Evolutionary conservation across 2,797 vertebrate genomes (phyloP), one percentile per base, ranked within the genome.

Genomic region (Benthosema pterotum): DNA sequence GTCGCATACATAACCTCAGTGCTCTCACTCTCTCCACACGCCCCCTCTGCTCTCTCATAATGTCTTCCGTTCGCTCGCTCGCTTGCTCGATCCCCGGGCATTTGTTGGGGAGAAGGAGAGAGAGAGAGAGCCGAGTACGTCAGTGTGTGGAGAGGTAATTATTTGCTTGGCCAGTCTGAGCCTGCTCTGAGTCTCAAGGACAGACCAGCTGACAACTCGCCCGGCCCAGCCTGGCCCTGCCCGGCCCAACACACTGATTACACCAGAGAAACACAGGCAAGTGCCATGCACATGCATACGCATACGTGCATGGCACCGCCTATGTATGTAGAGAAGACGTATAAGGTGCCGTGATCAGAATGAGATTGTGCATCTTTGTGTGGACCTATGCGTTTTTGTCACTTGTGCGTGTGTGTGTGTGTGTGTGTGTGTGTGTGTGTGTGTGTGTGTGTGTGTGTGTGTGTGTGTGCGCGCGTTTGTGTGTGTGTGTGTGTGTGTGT

Each of bases 121-220:
- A n/a, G n/a, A 13, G 45, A 61, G 58, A 18, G 69, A 52, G 75
- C 64, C 52, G 42, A 17, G 57, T n/a, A 13, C 75, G 65, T 77
- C 67, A 16, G 69, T 15, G 60, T 63, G 70, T 77, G 56, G 63
- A 83, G 84, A 83, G 71, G 86, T 84, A 86, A 91, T 92, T 87
- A 89, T 90, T 89, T 89, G 88, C 86, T 87, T 80, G 84, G 82
- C 78, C 76, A 64, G 76, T 84, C 85, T 82, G 82, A 83, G 72
- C 71, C 66, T 75, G 74, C 63, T 87, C 72, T 60, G 63, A 75
- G 70, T 74, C 73, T 85, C 86, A 88, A 90, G 83, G 90, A 87
- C 82, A 5, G 69, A 72, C 75, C 69, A 4, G 69, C 73, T 75
- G 57, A 56, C 81, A 86, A 73, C 70, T 51, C 70, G 60, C 43